A percentile compares a stretch with the other conserved stretches of the same genome.
Conservation (phyloP, 1,140 invertebrate genomes). For the Neodiprion virginianus region DNA sequence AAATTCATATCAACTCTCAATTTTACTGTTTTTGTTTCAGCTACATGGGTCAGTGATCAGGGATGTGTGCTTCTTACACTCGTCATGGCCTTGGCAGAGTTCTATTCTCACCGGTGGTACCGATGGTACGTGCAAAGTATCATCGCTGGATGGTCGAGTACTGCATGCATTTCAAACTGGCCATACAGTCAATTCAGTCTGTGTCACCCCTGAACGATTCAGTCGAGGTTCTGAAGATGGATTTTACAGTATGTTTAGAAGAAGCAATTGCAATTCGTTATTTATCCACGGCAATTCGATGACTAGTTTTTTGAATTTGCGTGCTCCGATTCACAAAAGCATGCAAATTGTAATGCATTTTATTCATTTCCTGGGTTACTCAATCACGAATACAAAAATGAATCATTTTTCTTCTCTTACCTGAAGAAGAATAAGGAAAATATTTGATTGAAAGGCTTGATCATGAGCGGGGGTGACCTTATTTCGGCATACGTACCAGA, state of each 20-base stretch:
- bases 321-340: too few relatives aligned
- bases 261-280: constrained; percentile 1
- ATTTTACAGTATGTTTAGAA: constrained; percentile 55
- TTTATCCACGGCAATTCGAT: neutral
- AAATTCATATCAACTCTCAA: too few relatives aligned
- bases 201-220: constrained; percentile 60
- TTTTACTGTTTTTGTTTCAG: constrained; percentile 40
- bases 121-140: constrained; percentile 61
- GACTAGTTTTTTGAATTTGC: neutral
- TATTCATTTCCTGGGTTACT: too few relatives aligned
- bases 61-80: constrained; percentile 60
- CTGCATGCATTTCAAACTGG: constrained; percentile 59
- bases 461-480: constrained; percentile 61
- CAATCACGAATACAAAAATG: neutral
- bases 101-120: constrained; percentile 53
- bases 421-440: constrained; percentile 1
- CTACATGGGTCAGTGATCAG: constrained; percentile 58
- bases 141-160: constrained; percentile 57
- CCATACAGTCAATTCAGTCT: constrained; percentile 59
- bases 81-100: constrained; percentile 62
- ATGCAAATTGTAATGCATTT: too few relatives aligned
- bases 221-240: constrained; percentile 54
- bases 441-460: constrained; percentile 47
- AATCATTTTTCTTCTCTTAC: constrained; percentile 9
- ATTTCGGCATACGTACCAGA: constrained; percentile 62